phyloP scores from a whole-genome alignment of 2,888 invertebrate genomes.

The Tipula unca region DNA sequence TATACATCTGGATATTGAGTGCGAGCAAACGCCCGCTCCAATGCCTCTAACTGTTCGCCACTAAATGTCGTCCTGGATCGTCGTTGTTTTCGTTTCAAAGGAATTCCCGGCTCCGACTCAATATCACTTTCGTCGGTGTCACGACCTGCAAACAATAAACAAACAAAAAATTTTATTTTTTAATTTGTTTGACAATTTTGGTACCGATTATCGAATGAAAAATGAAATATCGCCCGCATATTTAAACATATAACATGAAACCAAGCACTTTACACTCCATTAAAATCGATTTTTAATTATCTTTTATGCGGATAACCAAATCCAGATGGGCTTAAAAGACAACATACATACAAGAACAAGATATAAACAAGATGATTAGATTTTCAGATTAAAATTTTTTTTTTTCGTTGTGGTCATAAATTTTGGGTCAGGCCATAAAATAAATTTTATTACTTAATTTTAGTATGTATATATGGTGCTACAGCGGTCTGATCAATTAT shows the following conservation, averaged over 20 bases:
- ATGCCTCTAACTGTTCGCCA: conserved; percentile 82
- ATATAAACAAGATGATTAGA: not conserved
- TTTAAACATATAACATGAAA: not conserved
- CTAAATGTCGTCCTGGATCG: conserved; percentile 91
- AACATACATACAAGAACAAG: too few relatives aligned
- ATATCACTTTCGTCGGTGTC: conserved; percentile 53
- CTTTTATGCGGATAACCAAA: not conserved
- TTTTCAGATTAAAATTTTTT: not conserved
- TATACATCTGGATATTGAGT: conserved; percentile 96
- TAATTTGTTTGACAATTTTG: too few relatives aligned
- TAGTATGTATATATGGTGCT: not conserved
- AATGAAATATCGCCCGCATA: not conserved
- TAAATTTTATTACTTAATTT: not conserved
- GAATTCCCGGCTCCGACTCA: conserved; percentile 85
- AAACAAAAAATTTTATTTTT: not conserved
- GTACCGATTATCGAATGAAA: too few relatives aligned
- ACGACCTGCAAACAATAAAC: not conserved
- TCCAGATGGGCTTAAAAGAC: not conserved
- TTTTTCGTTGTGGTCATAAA: not conserved
- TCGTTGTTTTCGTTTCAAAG: conserved; percentile 81
- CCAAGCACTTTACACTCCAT: not conserved
- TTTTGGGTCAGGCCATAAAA: not conserved
- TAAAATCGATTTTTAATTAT: not conserved
- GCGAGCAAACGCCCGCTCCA: conserved; percentile 84
- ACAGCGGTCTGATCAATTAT: not conserved